phyloP scores from a whole-genome alignment of 2,888 invertebrate genomes.

The Xestia c-nigrum region DNA sequence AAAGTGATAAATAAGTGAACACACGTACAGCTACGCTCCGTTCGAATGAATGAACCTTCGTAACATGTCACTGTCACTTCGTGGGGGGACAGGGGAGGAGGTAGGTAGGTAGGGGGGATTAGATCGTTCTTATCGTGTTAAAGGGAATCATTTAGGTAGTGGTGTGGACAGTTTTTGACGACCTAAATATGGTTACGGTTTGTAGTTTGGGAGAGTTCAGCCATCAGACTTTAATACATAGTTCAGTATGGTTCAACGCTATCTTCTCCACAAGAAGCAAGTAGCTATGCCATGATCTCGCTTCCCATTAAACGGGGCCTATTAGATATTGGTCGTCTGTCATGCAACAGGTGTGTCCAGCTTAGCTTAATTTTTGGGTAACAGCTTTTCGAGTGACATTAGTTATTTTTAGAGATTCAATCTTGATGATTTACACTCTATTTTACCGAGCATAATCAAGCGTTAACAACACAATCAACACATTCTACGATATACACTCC shows the following conservation, averaged over 20 bases:
- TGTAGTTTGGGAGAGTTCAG: background rate
- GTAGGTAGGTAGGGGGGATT: background rate
- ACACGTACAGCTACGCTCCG: constrained; percentile 9
- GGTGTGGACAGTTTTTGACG: constrained; percentile 10
- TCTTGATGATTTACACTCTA: background rate
- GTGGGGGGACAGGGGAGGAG: background rate
- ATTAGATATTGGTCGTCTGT: background rate
- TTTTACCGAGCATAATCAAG: background rate
- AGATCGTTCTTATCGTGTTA: constrained; percentile 14
- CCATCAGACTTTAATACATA: background rate
- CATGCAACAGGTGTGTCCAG: too few relatives aligned
- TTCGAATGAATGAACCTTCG: constrained; percentile 33
- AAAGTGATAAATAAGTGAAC: constrained; percentile 47
- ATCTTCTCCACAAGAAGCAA: too few relatives aligned
- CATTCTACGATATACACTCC: background rate
- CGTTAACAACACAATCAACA: background rate
- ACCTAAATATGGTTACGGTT: background rate
- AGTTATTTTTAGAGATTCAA: background rate
- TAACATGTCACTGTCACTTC: constrained; percentile 40
- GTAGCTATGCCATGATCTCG: background rate
- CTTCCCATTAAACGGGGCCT: background rate
- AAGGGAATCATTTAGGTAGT: constrained; percentile 4
- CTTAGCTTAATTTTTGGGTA: background rate
- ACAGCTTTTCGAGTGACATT: background rate
- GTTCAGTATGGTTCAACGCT: background rate